These are phyloP conservation scores for Oreamnos americanus DNA, from an alignment of 2,113 vertebrate genomes.

Conservation along the genomic window DNA sequence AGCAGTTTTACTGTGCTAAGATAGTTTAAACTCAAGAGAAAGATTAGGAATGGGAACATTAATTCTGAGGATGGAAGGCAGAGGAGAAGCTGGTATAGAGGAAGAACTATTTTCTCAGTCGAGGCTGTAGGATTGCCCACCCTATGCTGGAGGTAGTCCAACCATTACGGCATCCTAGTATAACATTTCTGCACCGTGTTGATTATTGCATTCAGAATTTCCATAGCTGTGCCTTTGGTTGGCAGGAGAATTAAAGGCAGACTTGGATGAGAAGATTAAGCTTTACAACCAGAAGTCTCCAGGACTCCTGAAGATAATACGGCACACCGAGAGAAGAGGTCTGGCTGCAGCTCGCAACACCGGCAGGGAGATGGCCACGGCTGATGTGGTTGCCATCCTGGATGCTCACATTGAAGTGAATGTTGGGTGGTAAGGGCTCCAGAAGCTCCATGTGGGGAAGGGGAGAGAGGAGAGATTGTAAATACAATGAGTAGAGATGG, in stretches of 20 bases:
- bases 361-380: constrained; percentile 78
- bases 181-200: background rate
- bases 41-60: background rate
- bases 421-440: constrained; percentile 66
- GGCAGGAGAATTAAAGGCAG: constrained; percentile 65
- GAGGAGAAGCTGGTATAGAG: background rate
- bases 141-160: background rate
- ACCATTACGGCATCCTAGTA: background rate
- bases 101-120: background rate
- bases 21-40: background rate
- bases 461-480: background rate
- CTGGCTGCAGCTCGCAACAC: constrained; percentile 82
- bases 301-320: constrained; percentile 69
- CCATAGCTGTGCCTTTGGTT: background rate
- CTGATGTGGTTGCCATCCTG: constrained; percentile 85
- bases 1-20: background rate
- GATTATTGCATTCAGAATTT: background rate
- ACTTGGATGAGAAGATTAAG: constrained; percentile 62
- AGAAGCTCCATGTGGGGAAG: background rate
- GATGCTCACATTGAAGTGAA: constrained; percentile 87
- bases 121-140: background rate
- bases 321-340: constrained; percentile 78
- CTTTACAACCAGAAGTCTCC: constrained; percentile 55
- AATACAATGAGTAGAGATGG: background rate
- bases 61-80: background rate